Evolutionary conservation across 2,113 vertebrate species (phyloP).

Genomic region (Barbus barbus): DNA sequence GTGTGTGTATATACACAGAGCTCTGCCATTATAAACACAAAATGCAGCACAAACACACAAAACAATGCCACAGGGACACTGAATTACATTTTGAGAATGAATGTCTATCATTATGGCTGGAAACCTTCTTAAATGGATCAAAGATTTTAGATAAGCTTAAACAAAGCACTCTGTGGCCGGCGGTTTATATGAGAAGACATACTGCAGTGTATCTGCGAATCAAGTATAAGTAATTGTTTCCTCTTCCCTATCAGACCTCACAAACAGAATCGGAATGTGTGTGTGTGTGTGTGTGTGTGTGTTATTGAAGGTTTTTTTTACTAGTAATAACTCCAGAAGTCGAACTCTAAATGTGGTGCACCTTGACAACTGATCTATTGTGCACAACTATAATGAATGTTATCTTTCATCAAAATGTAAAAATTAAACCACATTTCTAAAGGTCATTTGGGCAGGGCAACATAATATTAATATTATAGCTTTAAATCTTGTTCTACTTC

Average conservation of each 20-base stretch:
- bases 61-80: constrained; percentile 1
- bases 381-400: not conserved
- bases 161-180: not conserved
- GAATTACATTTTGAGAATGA: constrained; percentile 18
- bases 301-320: not conserved
- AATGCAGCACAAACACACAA: constrained; percentile 20
- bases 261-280: not conserved
- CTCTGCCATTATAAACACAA: not conserved
- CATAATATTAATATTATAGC: not conserved
- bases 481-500: not conserved
- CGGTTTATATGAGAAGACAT: not conserved
- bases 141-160: not conserved
- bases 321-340: not conserved
- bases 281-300: constrained; percentile 3
- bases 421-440: not conserved
- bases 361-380: not conserved
- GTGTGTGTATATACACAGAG: not conserved
- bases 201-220: constrained; percentile 19
- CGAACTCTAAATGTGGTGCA: not conserved
- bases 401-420: not conserved
- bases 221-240: not conserved
- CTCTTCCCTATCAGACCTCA: not conserved
- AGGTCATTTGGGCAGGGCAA: not conserved
- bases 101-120: not conserved
- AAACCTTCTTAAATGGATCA: not conserved